A percentile compares a stretch with the other conserved stretches of the same genome.
phyloP scores from a whole-genome alignment of 1,140 invertebrate species.

The Dinoponera quadriceps region DNA sequence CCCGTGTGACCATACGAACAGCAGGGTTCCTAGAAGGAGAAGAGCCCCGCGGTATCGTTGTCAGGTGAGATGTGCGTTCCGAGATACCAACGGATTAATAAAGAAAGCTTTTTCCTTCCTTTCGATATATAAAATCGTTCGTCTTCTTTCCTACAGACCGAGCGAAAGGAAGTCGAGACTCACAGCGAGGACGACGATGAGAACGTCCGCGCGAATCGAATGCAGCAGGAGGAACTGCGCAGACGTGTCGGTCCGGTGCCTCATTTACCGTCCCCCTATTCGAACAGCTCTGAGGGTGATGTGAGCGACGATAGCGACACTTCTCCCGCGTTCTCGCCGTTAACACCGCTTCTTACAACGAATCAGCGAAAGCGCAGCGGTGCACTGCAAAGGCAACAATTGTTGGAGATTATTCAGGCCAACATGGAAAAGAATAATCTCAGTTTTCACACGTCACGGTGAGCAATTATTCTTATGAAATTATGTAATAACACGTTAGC shows the following conservation, averaged over 20 bases:
- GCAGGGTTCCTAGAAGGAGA: slow-evolving; percentile 80
- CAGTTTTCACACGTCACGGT: slow-evolving; percentile 93
- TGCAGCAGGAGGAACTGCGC: slow-evolving; percentile 82
- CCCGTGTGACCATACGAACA: slow-evolving; percentile 75
- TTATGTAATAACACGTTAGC: too few species aligned
- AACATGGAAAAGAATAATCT: slow-evolving; percentile 97
- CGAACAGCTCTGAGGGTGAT: slow-evolving; percentile 84
- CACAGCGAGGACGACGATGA: slow-evolving; percentile 82
- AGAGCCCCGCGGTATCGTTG: slow-evolving; percentile 79
- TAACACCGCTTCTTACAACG: slow-evolving; percentile 81
- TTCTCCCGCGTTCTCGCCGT: slow-evolving; percentile 80
- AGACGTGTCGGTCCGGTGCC: slow-evolving; percentile 82
- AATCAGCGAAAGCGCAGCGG: slow-evolving; percentile 87
- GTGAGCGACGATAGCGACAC: slow-evolving; percentile 84
- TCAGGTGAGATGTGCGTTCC: slow-evolving; percentile 73
- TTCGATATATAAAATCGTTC: background rate
- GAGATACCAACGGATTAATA: background rate
- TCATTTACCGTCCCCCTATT: slow-evolving; percentile 82
- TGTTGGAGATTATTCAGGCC: slow-evolving; percentile 94
- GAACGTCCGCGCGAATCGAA: slow-evolving; percentile 76
- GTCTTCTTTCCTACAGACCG: slow-evolving; percentile 67
- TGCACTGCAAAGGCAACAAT: slow-evolving; percentile 92
- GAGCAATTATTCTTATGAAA: slow-evolving; percentile 61
- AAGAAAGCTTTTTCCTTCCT: background rate
- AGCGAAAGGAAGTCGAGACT: slow-evolving; percentile 76